These are phyloP conservation scores for Achlya flavicornis DNA, from an alignment of 2,888 invertebrate genomes.

Conservation along the genomic window DNA sequence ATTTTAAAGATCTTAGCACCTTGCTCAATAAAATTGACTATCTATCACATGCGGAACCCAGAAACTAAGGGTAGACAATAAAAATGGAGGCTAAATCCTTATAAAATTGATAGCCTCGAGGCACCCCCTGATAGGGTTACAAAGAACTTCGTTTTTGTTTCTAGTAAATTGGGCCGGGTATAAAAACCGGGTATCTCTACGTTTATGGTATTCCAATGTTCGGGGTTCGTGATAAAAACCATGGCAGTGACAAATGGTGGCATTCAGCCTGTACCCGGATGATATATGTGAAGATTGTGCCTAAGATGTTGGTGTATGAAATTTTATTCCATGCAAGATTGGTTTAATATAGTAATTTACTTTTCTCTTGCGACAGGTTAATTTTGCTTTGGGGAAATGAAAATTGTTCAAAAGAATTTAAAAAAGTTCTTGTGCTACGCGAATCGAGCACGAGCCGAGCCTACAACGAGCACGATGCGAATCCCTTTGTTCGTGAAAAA, in stretches of 20 bases:
- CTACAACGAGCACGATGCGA: no score
- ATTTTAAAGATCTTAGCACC: no score
- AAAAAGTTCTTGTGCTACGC: no score
- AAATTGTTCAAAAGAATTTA: no score
- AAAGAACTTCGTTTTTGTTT: constrained; percentile 38
- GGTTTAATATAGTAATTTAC: not conserved
- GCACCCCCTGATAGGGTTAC: constrained; percentile 22
- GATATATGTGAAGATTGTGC: not conserved
- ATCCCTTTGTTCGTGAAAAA: no score
- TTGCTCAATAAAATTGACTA: no score
- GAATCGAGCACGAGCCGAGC: no score
- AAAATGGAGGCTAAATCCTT: constrained; percentile 38
- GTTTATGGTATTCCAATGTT: constrained; percentile 47
- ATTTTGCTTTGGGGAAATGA: no score
- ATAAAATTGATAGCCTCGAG: constrained; percentile 43
- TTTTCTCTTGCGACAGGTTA: not conserved
- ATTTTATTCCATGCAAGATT: not conserved
- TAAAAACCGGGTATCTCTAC: constrained; percentile 42
- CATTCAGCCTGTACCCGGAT: constrained; percentile 18
- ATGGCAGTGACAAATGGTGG: constrained; percentile 37
- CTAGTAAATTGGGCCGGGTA: constrained; percentile 39
- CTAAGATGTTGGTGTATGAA: not conserved
- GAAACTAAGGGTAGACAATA: constrained; percentile 41
- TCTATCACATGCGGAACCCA: constrained; percentile 16
- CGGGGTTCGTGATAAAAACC: constrained; percentile 39